Evolutionary conservation across 2,113 vertebrate species (phyloP).

Genomic region (Cettia cetti): DNA sequence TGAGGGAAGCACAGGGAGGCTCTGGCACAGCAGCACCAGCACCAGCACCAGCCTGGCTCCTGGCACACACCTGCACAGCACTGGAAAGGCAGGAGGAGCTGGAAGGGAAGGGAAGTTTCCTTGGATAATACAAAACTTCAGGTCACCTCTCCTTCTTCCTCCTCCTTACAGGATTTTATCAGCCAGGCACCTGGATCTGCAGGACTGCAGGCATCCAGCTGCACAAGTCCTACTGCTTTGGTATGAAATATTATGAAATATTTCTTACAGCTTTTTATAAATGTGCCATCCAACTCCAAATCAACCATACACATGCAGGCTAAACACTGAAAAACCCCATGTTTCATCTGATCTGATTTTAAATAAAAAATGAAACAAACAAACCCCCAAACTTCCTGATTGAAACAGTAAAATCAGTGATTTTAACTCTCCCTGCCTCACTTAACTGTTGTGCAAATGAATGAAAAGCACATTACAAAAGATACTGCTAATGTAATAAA

Average conservation of each 20-base stretch:
- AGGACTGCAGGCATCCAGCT: neutral
- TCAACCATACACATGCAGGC: neutral
- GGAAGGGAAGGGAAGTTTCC: neutral
- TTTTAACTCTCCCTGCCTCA: neutral
- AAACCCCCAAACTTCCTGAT: neutral
- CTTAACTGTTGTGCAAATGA: neutral
- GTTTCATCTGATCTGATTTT: neutral
- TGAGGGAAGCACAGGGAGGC: neutral
- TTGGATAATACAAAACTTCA: neutral
- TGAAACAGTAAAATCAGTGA: neutral
- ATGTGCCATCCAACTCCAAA: neutral
- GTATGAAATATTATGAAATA: neutral
- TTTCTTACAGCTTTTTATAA: neutral
- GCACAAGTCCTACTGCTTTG: neutral
- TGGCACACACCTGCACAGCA: neutral
- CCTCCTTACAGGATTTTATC: neutral
- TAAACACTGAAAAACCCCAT: neutral
- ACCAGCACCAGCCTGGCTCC: fast-evolving
- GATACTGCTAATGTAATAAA: neutral
- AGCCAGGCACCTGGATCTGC: neutral
- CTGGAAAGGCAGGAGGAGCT: too few relatives aligned
- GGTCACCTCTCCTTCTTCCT: neutral
- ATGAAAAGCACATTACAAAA: neutral
- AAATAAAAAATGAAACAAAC: neutral
- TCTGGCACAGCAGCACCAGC: neutral